phyloP scores from a whole-genome alignment of 2,888 invertebrate species.

The Apamea crenata region DNA sequence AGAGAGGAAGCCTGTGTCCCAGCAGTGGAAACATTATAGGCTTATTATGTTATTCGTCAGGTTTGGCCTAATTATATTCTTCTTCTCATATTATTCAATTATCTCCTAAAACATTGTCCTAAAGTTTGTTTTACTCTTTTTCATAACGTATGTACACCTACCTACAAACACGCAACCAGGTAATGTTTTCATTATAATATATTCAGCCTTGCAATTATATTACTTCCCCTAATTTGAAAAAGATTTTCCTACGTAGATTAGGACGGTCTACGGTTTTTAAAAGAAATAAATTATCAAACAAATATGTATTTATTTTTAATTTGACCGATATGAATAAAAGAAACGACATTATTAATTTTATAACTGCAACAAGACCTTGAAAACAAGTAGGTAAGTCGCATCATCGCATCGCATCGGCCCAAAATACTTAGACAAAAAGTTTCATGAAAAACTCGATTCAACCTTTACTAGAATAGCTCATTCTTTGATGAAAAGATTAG shows the following conservation, averaged over 20 bases:
- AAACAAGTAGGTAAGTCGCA: no score
- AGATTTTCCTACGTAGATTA: slow-evolving; percentile 64
- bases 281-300: slow-evolving; percentile 13
- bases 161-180: slow-evolving; percentile 25
- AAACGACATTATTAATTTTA: neutral
- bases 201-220: slow-evolving; percentile 60
- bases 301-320: slow-evolving; percentile 15
- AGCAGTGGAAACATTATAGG: no score
- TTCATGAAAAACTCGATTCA: neutral
- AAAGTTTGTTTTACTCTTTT: neutral
- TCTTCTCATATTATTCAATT: neutral
- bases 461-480: no score
- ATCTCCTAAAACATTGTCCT: neutral
- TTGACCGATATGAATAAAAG: neutral
- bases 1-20: no score
- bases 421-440: neutral
- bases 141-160: neutral
- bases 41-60: no score
- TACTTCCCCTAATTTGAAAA: slow-evolving; percentile 60
- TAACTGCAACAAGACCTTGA: neutral
- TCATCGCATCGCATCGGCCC: neutral
- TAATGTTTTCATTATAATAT: slow-evolving; percentile 50
- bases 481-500: no score
- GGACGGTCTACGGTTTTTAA: slow-evolving; percentile 23
- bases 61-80: no score